Percentiles rank a stretch among this genome's conserved stretches.
phyloP scores from a whole-genome alignment of 2,113 vertebrate genomes.

The Pseudorhombus dupliciocellatus region DNA sequence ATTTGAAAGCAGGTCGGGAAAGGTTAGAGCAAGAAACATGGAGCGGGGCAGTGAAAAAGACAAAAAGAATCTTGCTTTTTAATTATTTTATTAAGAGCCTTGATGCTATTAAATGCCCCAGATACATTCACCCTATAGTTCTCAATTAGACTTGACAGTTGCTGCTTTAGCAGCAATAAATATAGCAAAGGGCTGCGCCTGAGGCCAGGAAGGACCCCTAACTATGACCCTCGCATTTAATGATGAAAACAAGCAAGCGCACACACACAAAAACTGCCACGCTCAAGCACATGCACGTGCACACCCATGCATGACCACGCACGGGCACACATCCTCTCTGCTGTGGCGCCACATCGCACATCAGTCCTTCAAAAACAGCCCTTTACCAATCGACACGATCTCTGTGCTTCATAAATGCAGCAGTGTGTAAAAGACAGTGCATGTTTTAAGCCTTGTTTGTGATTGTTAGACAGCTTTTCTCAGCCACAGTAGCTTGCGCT shows the following conservation, averaged over 20 bases:
- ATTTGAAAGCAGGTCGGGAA: slow-evolving; percentile 71
- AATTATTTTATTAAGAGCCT: slow-evolving; percentile 81
- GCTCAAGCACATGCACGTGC: slow-evolving; percentile 45
- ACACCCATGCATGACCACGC: slow-evolving; percentile 21
- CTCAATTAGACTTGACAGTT: slow-evolving; percentile 83
- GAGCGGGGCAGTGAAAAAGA: slow-evolving; percentile 72
- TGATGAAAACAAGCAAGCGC: slow-evolving; percentile 79
- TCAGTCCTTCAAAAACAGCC: not conserved
- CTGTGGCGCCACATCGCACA: slow-evolving; percentile 43
- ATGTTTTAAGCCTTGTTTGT: too few relatives aligned
- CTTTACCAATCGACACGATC: slow-evolving; percentile 6
- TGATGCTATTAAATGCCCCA: slow-evolving; percentile 83
- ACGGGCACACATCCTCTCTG: slow-evolving; percentile 6
- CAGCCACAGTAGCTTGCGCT: too few relatives aligned
- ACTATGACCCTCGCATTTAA: slow-evolving; percentile 82
- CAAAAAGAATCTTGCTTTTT: slow-evolving; percentile 78
- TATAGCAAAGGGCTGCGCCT: slow-evolving; percentile 80
- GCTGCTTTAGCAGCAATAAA: slow-evolving; percentile 84
- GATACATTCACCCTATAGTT: slow-evolving; percentile 81
- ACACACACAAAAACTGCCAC: slow-evolving; percentile 56
- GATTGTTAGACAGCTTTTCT: too few relatives aligned
- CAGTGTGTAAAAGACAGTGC: not conserved
- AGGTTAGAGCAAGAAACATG: slow-evolving; percentile 72
- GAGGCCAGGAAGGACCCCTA: slow-evolving; percentile 76
- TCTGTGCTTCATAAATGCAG: slow-evolving; percentile 26